Evolutionary conservation across 2,888 invertebrate species (phyloP).

Genomic region (Timandra comae): DNA sequence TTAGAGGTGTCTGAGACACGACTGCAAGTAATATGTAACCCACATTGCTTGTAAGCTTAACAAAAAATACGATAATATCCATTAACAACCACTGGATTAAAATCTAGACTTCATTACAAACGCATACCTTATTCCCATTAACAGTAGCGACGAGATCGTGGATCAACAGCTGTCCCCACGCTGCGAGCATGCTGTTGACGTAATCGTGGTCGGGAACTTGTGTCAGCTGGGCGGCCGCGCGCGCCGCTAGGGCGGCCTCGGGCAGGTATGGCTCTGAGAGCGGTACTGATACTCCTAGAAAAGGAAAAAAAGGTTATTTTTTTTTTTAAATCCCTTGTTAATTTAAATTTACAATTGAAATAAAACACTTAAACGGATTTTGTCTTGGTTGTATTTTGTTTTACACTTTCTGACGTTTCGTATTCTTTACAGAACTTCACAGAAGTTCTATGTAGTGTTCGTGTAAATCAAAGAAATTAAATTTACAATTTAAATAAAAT

Average conservation of each 20-base stretch:
- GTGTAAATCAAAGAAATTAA: too few species aligned
- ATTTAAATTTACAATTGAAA: background rate
- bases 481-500: too few species aligned
- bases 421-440: too few species aligned
- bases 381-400: too few species aligned
- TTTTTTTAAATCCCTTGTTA: background rate
- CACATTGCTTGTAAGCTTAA: too few species aligned
- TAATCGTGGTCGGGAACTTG: constrained; percentile 81
- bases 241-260: constrained; percentile 75
- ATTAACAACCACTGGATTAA: too few species aligned
- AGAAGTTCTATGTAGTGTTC: too few species aligned
- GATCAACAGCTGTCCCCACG: constrained; percentile 87
- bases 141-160: constrained; percentile 83
- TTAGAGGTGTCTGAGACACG: too few species aligned
- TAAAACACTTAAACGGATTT: too few species aligned
- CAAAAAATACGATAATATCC: too few species aligned
- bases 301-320: constrained; percentile 4
- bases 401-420: too few species aligned
- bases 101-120: constrained; percentile 1
- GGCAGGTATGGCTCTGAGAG: constrained; percentile 78
- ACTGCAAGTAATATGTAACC: too few species aligned
- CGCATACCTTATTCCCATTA: constrained; percentile 68
- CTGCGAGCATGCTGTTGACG: constrained; percentile 85
- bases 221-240: constrained; percentile 73
- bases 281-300: constrained; percentile 54